Base-by-base conservation (phyloP, 1,140 invertebrate species). In the Armadillidium nasatum region DNA sequence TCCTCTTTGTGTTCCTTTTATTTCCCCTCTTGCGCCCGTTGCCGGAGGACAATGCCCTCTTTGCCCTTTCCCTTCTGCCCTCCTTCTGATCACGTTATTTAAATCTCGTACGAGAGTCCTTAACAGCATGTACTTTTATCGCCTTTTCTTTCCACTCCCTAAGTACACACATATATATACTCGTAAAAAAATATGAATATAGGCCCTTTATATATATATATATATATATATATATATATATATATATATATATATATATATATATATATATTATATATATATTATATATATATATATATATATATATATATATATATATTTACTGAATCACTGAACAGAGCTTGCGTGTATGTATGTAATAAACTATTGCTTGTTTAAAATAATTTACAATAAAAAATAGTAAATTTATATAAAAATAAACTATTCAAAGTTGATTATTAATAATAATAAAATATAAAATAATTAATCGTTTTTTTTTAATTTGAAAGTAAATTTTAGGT, bases 181-280 rank as follows among this genome's bases (percentile, higher is more conserved):
- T 15, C 19, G 1, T 60, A 60, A 15, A 60, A 15, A 19, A 15
- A 19, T 60, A 19, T 2, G 50, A 15, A 1, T 60, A 19, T 60
- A 19, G 7, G 7, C 3, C 11, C 1, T 15, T 2, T 60, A 19
- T 60, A 19, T 60, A 19, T 50, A 19, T 60, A 19, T 60, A 19
- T 60, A 19, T 60, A 19, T 50, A 60, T 60, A 60, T 60, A 60
- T 60, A 60, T 60, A 60, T 60, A 60, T 60, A 60, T 60, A 60
- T 60, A 19, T 60, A 15, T 60, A 19, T 60, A 19, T 60, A 19
- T 60, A 19, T 60, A 19, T 60, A 19, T 60, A 19, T 60, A 19
- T 60, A 19, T 60, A 19, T 60, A 19, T 60, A 19, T 60, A 19
- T 33, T 3, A 33, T 33, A 33, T 33, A 33, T 33, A 33, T 33